A percentile compares a stretch with the other conserved stretches of the same genome.
Conservation (phyloP, 2,888 invertebrate species). For the Apotomis capreana region DNA sequence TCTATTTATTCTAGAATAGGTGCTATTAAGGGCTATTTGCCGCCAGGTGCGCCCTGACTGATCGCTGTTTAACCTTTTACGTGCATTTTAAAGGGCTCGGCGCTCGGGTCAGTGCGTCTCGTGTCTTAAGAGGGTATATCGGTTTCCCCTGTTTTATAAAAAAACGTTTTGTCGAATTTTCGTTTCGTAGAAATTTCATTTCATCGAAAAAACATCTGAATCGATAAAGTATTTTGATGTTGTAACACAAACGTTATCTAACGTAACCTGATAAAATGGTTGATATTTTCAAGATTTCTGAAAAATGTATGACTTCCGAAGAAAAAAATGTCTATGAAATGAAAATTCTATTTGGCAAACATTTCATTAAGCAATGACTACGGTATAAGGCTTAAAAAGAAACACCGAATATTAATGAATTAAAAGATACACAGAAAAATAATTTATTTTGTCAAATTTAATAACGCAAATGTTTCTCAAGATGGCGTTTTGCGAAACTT, state of each 20-base stretch:
- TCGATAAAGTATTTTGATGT: too few species aligned
- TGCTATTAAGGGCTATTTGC: constrained; percentile 26
- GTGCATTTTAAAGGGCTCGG: constrained; percentile 23
- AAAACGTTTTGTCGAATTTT: too few species aligned
- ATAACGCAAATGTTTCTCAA: background rate
- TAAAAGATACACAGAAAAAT: background rate
- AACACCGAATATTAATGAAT: background rate
- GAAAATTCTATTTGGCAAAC: background rate
- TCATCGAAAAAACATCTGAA: too few species aligned
- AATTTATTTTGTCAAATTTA: background rate
- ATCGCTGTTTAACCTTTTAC: constrained; percentile 33
- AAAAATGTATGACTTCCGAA: too few species aligned
- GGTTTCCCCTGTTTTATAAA: too few species aligned
- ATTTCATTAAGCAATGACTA: background rate
- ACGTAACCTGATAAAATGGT: too few species aligned
- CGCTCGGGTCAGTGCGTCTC: background rate
- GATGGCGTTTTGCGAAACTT: background rate
- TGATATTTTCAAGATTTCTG: too few species aligned
- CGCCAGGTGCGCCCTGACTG: constrained; percentile 30
- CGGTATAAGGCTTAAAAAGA: background rate
- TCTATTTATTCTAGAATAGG: constrained; percentile 24
- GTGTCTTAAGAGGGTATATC: too few species aligned
- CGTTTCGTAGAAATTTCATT: too few species aligned
- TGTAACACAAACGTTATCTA: too few species aligned
- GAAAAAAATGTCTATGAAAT: too few species aligned